Evolutionary conservation across 2,113 vertebrate species (phyloP), one percentile per base, ranked within the genome.

Genomic region (Galemys pyrenaicus): DNA sequence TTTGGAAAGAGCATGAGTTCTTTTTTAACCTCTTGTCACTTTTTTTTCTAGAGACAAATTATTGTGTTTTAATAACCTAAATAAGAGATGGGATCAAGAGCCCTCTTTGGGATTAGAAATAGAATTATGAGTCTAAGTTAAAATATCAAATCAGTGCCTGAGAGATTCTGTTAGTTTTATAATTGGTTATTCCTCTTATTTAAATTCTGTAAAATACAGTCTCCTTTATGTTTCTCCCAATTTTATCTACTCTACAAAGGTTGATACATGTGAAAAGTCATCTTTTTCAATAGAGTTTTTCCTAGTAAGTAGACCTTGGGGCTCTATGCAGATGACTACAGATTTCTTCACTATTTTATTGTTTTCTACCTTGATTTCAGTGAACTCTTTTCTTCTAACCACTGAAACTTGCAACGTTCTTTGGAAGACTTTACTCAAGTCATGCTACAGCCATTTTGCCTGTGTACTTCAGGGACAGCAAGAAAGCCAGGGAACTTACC

Each of bases 11-110:
- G 41, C 24, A 51, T 91, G 32, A 37, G 22, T 9, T 37, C 67
- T 60, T 87, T 54, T 75, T 32, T 75, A 85, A 86, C 20, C 7
- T 88, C 16, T 73, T 22, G 17, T 10, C 20, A 49, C 0, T 3
- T 60, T 10, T 91, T 51, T 91, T 88, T n/a, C 64, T 71, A 89
- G 92, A 91, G 26, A 78, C 19, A 91, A 51, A 67, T 64, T 17
- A 92, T 83, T 70, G 10, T 92, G 13, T 77, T 74, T 96, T 95
- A 95, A 81, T 92, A 92, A 77, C 17, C 1, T 6, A 77, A 80
- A 22, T 82, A 89, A 75, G 51, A 70, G 19, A 86, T 51, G 7
- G 39, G 12, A 60, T 89, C 22, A 71, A 67, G 79, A 92, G 58
- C 0, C 6, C 5, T 13, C 13, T 19, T 64, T 77, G 65, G 39